Evolutionary conservation across 1,140 invertebrate species (phyloP), one percentile per base, ranked within the genome.

Genomic region (Rhopalosiphum padi): DNA sequence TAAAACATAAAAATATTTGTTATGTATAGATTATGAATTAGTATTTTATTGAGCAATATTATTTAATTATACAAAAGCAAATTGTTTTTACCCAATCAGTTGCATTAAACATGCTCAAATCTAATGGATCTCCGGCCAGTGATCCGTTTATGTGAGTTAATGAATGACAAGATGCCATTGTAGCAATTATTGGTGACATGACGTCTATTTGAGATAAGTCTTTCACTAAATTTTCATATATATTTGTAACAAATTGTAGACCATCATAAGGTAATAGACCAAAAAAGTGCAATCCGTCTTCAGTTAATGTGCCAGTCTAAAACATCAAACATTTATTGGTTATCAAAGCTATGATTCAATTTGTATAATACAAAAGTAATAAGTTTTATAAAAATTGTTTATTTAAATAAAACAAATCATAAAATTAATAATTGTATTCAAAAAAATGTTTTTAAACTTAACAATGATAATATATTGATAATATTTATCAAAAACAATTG

Each of bases 201-300:
- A 96, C 94, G 0, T 95, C 94, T 23, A 96, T 60, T 23, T 93
- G 94, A 25, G 94, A 94, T 11, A 97, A 95, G 77, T 96, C 95
- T 82, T 96, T 96, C 1, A 96, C 95, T 98, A 97, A 94, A 94
- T 97, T 96, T 0, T 96, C 96, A 30, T 96, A 94, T 46, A 96
- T 96, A 94, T 97, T 97, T 68, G 96, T 96, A 18, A 95, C 96
- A 1, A 96, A 95, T 0, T 95, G 94, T 48, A 96, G 96, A 21
- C 96, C 96, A 94, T 97, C 97, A 94, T 98, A 97, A 0, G 97
- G 97, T 88, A 99, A 96, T 7, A 99, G 97, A 41, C 98, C 98
- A 96, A 97, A 98, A 95, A 99, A 97, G 95, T 99, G 98, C 51
- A 99, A 95, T 22, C 98, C 98, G 95, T 99, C 99, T 95, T 99